Evolutionary conservation across 2,113 vertebrate species (phyloP).

Genomic region (Marmota monax): DNA sequence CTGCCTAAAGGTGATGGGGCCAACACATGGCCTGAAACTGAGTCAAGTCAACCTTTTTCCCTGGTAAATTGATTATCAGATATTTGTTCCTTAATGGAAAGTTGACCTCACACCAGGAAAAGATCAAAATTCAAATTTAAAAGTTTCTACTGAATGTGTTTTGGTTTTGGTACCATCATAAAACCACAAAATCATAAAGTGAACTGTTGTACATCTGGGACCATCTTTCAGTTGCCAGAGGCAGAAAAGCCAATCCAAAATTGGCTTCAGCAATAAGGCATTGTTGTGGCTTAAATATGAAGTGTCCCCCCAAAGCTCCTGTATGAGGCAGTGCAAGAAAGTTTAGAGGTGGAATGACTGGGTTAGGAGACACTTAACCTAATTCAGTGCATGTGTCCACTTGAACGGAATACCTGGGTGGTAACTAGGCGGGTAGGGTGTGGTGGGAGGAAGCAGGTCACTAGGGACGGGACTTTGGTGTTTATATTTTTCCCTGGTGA

Average conservation of each 20-base stretch:
- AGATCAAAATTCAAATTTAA: neutral
- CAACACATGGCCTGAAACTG: neutral
- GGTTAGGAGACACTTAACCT: no score
- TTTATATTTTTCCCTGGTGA: no score
- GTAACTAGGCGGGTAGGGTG: no score
- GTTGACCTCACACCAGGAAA: neutral
- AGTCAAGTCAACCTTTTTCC: neutral
- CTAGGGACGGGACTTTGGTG: no score
- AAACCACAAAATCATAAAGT: neutral
- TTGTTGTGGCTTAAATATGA: no score
- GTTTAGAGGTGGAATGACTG: no score
- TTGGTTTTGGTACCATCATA: neutral
- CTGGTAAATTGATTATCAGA: neutral
- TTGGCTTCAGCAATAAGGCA: neutral
- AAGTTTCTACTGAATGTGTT: neutral
- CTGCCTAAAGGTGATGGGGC: no score
- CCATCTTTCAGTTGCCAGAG: neutral
- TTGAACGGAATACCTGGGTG: no score
- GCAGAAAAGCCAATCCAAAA: neutral
- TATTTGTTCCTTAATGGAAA: neutral
- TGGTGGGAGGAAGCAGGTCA: no score
- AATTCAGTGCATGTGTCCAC: no score
- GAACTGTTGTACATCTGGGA: neutral
- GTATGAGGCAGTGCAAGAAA: no score
- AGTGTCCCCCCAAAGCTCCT: no score